Evolutionary conservation across 1,140 invertebrate genomes (phyloP).

Genomic region (Drosophila carrolli): DNA sequence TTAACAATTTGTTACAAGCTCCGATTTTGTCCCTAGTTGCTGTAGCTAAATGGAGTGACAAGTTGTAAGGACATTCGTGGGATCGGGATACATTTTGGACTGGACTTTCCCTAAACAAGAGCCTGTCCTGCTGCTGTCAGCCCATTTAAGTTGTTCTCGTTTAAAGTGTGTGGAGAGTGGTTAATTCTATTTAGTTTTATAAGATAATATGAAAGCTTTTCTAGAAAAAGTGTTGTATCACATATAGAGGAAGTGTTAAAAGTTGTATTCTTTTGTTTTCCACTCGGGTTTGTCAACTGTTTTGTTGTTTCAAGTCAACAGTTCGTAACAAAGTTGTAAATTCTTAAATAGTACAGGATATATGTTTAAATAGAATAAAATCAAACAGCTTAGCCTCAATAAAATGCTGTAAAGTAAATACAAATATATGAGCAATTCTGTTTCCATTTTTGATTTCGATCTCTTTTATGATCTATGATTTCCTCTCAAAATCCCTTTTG

Average conservation of each 20-base stretch:
- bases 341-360: constrained; percentile 35
- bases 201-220: constrained; percentile 77
- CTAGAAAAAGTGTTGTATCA: constrained; percentile 82
- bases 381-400: constrained; percentile 75
- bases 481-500: neutral
- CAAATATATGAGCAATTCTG: constrained; percentile 28
- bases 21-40: constrained; percentile 50
- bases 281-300: constrained; percentile 14
- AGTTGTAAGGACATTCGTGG: constrained; percentile 1
- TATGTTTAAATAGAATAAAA: constrained; percentile 50
- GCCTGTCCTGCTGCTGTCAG: neutral
- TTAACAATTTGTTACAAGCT: constrained; percentile 80
- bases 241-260: constrained; percentile 82
- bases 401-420: constrained; percentile 68
- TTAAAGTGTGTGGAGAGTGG: constrained; percentile 34
- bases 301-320: constrained; percentile 27
- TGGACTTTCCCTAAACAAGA: constrained; percentile 11
- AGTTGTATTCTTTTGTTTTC: constrained; percentile 61
- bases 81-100: constrained; percentile 3
- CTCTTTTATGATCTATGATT: neutral
- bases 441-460: constrained; percentile 11
- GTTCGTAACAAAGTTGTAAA: constrained; percentile 35
- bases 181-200: constrained; percentile 57
- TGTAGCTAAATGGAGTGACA: constrained; percentile 20
- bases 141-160: constrained; percentile 20